Percentiles rank a stretch among this genome's conserved stretches.
Evolutionary conservation across 2,888 invertebrate genomes (phyloP).

Genomic region (Amphimallon solstitiale): DNA sequence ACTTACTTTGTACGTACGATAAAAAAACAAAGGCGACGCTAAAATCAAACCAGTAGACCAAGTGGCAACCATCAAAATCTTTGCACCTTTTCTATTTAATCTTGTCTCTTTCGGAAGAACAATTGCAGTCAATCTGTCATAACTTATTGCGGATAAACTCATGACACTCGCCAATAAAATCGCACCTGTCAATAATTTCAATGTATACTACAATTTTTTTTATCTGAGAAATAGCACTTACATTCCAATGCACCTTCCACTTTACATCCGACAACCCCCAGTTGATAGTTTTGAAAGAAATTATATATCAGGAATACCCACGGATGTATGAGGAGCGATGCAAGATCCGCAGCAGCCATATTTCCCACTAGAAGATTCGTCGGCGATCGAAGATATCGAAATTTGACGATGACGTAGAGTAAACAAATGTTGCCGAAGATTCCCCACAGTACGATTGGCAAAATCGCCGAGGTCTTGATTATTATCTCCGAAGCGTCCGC

Average conservation of each 20-base stretch:
- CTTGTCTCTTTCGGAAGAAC: constrained; percentile 77
- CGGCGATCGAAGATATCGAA: constrained; percentile 73
- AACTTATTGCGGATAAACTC: constrained; percentile 81
- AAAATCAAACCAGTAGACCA: constrained; percentile 75
- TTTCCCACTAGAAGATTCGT: constrained; percentile 80
- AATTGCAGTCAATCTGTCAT: constrained; percentile 84
- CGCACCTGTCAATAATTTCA: constrained; percentile 64
- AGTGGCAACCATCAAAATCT: constrained; percentile 71
- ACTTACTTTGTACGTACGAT: constrained; percentile 70
- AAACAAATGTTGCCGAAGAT: constrained; percentile 75
- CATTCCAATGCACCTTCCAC: constrained; percentile 82
- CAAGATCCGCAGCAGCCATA: constrained; percentile 77
- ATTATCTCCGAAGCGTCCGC: constrained; percentile 70
- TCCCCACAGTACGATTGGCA: constrained; percentile 72
- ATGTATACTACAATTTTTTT: background rate
- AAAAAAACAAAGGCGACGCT: constrained; percentile 73
- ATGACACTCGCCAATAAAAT: constrained; percentile 80
- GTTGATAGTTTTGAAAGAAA: constrained; percentile 80
- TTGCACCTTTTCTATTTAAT: constrained; percentile 72
- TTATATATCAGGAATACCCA: constrained; percentile 79
- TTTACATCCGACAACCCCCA: constrained; percentile 79
- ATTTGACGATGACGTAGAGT: constrained; percentile 70
- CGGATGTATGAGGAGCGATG: constrained; percentile 75
- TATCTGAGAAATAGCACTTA: constrained; percentile 56
- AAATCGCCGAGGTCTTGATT: constrained; percentile 69